These are phyloP conservation scores for Mantis religiosa DNA, from an alignment of 2,888 invertebrate genomes.

Conservation along the genomic window DNA sequence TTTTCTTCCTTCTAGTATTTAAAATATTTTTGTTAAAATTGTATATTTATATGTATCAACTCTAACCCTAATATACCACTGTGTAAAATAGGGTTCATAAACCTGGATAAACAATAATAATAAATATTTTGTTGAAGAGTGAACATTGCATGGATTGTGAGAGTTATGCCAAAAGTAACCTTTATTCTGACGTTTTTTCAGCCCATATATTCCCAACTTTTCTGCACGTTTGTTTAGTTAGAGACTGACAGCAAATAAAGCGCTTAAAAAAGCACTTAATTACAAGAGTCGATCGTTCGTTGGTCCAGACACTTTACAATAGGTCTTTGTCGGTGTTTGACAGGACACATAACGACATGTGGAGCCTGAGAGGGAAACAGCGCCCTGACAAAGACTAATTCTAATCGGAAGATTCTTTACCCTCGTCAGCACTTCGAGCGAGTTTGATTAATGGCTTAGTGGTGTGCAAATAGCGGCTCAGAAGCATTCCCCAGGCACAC, in stretches of 20 bases:
- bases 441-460: not conserved
- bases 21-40: too few species aligned
- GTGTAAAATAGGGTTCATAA: too few species aligned
- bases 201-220: too few species aligned
- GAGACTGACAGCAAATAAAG: not conserved
- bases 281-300: not conserved
- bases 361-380: not conserved
- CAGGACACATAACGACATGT: not conserved
- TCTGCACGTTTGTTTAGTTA: too few species aligned
- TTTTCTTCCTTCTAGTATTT: too few species aligned
- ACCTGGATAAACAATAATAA: too few species aligned
- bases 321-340: not conserved
- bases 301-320: not conserved
- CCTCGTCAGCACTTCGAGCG: not conserved
- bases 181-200: too few species aligned
- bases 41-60: too few species aligned
- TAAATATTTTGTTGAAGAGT: too few species aligned
- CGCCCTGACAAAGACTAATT: not conserved
- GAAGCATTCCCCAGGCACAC: not conserved
- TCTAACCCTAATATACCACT: too few species aligned
- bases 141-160: too few species aligned
- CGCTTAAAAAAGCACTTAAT: not conserved
- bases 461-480: not conserved
- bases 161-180: too few species aligned
- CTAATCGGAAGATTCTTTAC: not conserved